A percentile compares a stretch with the other conserved stretches of the same genome.
phyloP scores from a whole-genome alignment of 2,888 invertebrate genomes.

The Troilus luridus region DNA sequence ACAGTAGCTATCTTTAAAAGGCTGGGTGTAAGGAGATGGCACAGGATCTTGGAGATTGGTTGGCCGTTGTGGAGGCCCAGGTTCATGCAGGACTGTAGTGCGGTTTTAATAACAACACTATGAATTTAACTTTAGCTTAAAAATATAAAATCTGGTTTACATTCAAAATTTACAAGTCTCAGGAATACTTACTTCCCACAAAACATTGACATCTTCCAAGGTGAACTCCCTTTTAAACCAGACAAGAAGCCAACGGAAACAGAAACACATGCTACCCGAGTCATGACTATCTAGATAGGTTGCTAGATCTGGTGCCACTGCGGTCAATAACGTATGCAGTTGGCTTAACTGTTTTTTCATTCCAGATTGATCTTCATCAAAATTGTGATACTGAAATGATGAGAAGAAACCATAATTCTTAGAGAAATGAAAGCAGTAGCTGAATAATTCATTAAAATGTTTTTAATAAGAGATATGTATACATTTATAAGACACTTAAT shows the following conservation, averaged over 20 bases:
- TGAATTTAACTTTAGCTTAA: no score
- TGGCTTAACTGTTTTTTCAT: slow-evolving; percentile 95
- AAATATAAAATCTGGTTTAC: no score
- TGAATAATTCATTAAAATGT: not conserved
- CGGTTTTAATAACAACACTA: no score
- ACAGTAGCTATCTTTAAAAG: no score
- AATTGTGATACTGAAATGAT: slow-evolving; percentile 75
- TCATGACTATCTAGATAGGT: slow-evolving; percentile 89
- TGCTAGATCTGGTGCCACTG: slow-evolving; percentile 87
- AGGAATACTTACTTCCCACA: slow-evolving; percentile 86
- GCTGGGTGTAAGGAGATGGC: no score
- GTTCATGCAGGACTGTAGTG: no score
- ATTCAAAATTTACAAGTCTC: not conserved
- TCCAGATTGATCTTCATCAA: slow-evolving; percentile 96
- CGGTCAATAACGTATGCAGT: slow-evolving; percentile 84
- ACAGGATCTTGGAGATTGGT: no score
- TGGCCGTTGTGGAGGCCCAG: no score
- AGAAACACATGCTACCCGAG: slow-evolving; percentile 97
- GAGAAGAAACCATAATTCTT: not conserved
- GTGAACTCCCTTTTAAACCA: slow-evolving; percentile 96
- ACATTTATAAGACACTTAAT: not conserved
- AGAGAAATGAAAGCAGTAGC: not conserved
- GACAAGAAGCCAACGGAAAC: slow-evolving; percentile 97
- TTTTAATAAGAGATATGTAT: not conserved
- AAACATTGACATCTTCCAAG: slow-evolving; percentile 86